Base-by-base conservation (phyloP, 2,797 vertebrate species). In the Margarornis squamiger region DNA sequence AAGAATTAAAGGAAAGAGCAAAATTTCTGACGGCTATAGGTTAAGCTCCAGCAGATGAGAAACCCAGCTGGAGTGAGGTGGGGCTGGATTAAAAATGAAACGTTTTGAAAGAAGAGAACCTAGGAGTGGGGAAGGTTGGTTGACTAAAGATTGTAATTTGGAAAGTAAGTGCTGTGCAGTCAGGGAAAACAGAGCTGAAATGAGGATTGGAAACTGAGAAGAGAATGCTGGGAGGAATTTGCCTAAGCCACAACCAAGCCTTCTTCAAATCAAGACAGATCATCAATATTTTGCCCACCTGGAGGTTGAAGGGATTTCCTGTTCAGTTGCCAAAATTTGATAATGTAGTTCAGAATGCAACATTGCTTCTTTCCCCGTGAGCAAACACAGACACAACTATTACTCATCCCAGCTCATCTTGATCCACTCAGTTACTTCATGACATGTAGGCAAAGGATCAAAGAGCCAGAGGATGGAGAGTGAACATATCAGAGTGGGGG, bases 31-130 rank as follows among this genome's bases (percentile, higher is more conserved):
- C 39, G 78, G 32, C 54, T 91, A 62, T 84, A 81, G 19, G 21
- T 90, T 91, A 84, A 86, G n/a, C 48, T 91, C 73, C 45, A 75
- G 54, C 76, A 91, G 89, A 93, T 88, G 91, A 93, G 59, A 94
- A 96, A 84, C 29, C 17, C 92, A 94, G 80, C 74, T 93, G 82
- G 59, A 86, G n/a, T 65, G 70, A 88, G 86, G 88, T 94, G 85
- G 45, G 55, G 38, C 55, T 90, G 54, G 45, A 80, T 77, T 89
- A 67, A 71, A 95, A 93, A 77, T 74, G 32, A 86, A 86, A 78
- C 54, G 0, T 71, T 93, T 96, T 92, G 76, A 79, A 95, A 92
- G 45, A 88, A 75, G 32, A 93, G 52, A 73, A 54, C 14, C 21
- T 71, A 73, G 51, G 59, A 93, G 72, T 75, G 66, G 34, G 39